Percentiles rank a stretch among this genome's conserved stretches.
phyloP scores from a whole-genome alignment of 1,140 invertebrate genomes.

The Apocrypta bakeri region DNA sequence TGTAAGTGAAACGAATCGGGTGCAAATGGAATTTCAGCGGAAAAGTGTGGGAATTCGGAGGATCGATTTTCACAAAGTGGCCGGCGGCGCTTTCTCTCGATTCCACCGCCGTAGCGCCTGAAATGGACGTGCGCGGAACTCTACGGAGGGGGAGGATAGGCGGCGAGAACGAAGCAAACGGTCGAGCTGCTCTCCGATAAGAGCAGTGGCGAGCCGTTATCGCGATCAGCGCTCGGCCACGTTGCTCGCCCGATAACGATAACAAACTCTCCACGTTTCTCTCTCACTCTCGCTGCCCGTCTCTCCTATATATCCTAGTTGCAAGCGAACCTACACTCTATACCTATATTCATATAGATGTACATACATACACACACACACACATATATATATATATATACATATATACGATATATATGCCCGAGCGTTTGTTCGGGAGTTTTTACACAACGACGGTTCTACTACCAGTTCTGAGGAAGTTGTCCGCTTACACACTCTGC shows the following conservation, averaged over 20 bases:
- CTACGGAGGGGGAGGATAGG: conserved; percentile 30
- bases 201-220: conserved; percentile 70
- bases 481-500: neutral
- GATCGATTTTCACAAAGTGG: conserved; percentile 38
- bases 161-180: conserved; percentile 16
- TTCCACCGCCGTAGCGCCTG: neutral
- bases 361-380: no score
- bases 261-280: conserved; percentile 70
- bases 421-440: conserved; percentile 25
- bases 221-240: conserved; percentile 72
- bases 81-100: conserved; percentile 19
- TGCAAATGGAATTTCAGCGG: conserved; percentile 13
- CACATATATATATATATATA: neutral
- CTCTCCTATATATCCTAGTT: conserved; percentile 20
- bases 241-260: conserved; percentile 73
- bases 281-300: conserved; percentile 44
- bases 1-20: conserved; percentile 32
- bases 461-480: conserved; percentile 32
- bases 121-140: neutral
- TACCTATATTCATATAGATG: no score
- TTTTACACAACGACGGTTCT: neutral
- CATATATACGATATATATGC: neutral
- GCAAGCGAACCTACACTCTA: neutral
- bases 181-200: conserved; percentile 56
- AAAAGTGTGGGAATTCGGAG: conserved; percentile 41